Evolutionary conservation across 2,888 invertebrate species (phyloP).

Genomic region (Omphaloscelis lunosa): DNA sequence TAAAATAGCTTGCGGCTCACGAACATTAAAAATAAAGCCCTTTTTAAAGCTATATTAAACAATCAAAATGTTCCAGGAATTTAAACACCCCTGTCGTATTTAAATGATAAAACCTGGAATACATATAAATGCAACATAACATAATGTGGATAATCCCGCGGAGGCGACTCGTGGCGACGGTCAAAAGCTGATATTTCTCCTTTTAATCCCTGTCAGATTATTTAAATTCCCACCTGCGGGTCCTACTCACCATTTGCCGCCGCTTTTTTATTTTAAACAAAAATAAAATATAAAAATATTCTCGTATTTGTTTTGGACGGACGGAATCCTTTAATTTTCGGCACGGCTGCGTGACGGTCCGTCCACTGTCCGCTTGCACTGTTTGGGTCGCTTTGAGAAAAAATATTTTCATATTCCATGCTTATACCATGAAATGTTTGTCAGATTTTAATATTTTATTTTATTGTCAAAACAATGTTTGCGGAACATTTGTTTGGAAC

Average conservation of each 20-base stretch:
- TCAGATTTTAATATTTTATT: conserved; percentile 71
- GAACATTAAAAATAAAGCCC: conserved; percentile 13
- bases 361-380: conserved; percentile 79
- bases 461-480: conserved; percentile 65
- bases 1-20: conserved; percentile 12
- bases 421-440: conserved; percentile 75
- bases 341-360: conserved; percentile 85
- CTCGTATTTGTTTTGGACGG: conserved; percentile 90
- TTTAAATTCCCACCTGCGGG: conserved; percentile 91
- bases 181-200: conserved; percentile 90
- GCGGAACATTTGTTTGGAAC: conserved; percentile 48
- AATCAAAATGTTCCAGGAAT: conserved; percentile 61
- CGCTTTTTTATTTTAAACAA: conserved; percentile 85
- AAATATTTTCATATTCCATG: conserved; percentile 81
- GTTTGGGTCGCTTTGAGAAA: conserved; percentile 84
- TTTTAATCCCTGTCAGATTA: conserved; percentile 91
- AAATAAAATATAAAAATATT: conserved; percentile 90
- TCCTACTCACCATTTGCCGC: conserved; percentile 80
- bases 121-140: conserved; percentile 81
- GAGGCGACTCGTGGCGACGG: conserved; percentile 82
- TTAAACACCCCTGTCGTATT: conserved; percentile 73
- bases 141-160: conserved; percentile 84
- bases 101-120: conserved; percentile 82
- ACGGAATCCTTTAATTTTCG: conserved; percentile 90
- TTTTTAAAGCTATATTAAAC: conserved; percentile 36